phyloP scores from a whole-genome alignment of 2,888 invertebrate species.

The Leucophenga montana region DNA sequence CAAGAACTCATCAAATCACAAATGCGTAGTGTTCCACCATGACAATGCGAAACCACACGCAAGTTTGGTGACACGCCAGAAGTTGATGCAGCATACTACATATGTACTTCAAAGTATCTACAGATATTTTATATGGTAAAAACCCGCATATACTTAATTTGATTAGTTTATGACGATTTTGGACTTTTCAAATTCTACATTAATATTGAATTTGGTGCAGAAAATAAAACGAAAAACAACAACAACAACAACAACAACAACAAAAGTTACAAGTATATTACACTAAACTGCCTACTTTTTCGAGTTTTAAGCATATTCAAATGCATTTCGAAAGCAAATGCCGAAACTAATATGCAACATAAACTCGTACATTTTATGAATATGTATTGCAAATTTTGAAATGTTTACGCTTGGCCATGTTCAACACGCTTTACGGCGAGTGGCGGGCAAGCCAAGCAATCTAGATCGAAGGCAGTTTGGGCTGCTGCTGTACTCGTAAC shows the following conservation, averaged over 20 bases:
- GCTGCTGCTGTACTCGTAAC: constrained; percentile 6
- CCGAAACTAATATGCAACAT: constrained; percentile 33
- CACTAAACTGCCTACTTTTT: too few species aligned
- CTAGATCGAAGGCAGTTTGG: constrained; percentile 5
- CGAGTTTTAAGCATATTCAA: neutral
- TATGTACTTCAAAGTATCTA: too few species aligned
- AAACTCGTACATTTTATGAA: constrained; percentile 57
- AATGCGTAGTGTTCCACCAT: too few species aligned
- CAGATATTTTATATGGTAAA: too few species aligned
- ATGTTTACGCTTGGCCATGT: constrained; percentile 50
- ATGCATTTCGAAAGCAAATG: constrained; percentile 22
- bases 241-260: too few species aligned
- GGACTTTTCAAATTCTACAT: constrained; percentile 45
- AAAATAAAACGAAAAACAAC: neutral
- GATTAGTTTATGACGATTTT: constrained; percentile 45
- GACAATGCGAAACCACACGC: too few species aligned
- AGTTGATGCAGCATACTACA: too few species aligned
- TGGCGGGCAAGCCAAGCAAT: constrained; percentile 23
- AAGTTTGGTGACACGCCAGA: too few species aligned
- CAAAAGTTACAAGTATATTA: neutral
- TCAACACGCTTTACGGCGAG: constrained; percentile 20
- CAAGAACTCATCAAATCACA: too few species aligned
- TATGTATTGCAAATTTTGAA: constrained; percentile 44
- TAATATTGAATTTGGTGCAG: constrained; percentile 19
- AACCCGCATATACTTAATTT: constrained; percentile 1